A percentile compares a stretch with the other conserved stretches of the same genome.
Conservation (phyloP, 2,113 vertebrate species). For the Bufo gargarizans region DNA sequence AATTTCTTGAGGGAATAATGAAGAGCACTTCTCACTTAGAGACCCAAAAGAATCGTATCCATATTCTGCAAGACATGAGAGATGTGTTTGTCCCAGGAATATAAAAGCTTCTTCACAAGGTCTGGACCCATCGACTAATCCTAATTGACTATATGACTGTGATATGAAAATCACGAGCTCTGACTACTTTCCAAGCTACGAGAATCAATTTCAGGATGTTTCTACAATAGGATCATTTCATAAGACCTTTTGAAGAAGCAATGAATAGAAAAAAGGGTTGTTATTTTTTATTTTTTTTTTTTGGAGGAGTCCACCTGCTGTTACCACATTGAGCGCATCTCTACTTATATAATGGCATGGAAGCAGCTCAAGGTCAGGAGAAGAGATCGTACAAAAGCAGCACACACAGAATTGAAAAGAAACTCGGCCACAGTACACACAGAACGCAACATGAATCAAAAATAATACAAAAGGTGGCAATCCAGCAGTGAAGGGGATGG, state of each 20-base stretch:
- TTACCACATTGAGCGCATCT: slow-evolving; percentile 20
- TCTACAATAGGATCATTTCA: not conserved
- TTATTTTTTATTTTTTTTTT: not conserved
- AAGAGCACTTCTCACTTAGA: not conserved
- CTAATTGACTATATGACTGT: not conserved
- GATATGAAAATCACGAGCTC: not conserved
- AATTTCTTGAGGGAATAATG: not conserved
- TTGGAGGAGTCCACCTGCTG: not conserved
- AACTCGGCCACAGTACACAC: not conserved
- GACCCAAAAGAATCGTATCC: not conserved
- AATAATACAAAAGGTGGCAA: not conserved
- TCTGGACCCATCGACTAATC: slow-evolving; percentile 16
- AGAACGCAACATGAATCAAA: not conserved
- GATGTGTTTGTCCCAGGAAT: slow-evolving; percentile 40
- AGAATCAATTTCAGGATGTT: not conserved
- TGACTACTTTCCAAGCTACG: not conserved
- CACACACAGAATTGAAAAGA: not conserved
- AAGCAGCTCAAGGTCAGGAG: not conserved
- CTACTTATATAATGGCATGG: not conserved
- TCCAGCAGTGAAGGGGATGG: not conserved
- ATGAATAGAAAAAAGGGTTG: not conserved
- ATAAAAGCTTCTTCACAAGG: slow-evolving; percentile 51
- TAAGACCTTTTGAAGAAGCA: slow-evolving; percentile 35
- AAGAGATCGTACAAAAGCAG: not conserved
- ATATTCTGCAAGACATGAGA: slow-evolving; percentile 3